Conservation (phyloP, 2,888 invertebrate species). For the Calameuta pallipes region DNA sequence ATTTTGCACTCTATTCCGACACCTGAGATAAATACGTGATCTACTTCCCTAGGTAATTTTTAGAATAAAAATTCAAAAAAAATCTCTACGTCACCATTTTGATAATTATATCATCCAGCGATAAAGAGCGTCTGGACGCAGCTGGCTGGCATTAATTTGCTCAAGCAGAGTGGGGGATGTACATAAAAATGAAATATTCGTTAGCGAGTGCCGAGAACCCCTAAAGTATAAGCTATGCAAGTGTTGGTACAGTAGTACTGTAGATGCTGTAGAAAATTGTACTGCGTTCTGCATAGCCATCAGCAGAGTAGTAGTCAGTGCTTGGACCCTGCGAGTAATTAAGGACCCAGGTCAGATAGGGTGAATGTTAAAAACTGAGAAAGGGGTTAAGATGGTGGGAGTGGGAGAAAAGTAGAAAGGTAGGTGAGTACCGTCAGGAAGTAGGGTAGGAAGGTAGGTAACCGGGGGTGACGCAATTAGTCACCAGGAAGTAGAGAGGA, state of each 20-base stretch:
- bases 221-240: neutral
- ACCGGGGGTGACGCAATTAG: constrained; percentile 17
- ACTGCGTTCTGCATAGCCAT: neutral
- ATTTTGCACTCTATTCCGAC: neutral
- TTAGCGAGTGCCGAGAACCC: neutral
- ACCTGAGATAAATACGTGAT: neutral
- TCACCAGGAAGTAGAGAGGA: constrained; percentile 18
- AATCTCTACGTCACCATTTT: neutral
- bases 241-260: neutral
- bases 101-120: neutral
- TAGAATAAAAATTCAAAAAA: neutral
- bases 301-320: neutral
- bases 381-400: neutral
- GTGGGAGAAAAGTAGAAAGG: neutral
- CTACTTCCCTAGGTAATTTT: neutral
- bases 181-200: neutral
- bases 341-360: neutral
- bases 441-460: constrained; percentile 8
- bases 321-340: neutral
- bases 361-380: neutral
- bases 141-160: neutral
- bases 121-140: neutral
- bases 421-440: neutral
- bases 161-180: neutral
- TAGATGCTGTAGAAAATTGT: neutral